phyloP scores from a whole-genome alignment of 1,140 invertebrate species.

The Proales similis region DNA sequence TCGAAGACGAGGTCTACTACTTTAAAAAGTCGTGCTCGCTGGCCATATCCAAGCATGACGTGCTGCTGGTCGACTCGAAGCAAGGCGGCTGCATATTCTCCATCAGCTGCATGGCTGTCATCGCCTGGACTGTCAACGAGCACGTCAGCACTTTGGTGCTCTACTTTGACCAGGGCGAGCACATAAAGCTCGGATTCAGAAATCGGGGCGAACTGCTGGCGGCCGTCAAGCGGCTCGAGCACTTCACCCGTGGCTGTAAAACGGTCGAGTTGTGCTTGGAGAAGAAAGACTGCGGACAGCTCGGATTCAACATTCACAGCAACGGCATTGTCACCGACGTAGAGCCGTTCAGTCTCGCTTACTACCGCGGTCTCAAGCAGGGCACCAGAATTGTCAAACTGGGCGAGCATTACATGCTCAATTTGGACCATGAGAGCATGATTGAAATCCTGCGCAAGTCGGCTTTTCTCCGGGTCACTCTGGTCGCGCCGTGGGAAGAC shows the following conservation, averaged over 20 bases:
- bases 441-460: constrained; percentile 85
- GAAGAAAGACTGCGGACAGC: constrained; percentile 71
- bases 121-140: constrained; percentile 69
- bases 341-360: constrained; percentile 75
- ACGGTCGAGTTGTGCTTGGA: constrained; percentile 65
- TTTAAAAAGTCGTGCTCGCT: constrained; percentile 70
- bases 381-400: constrained; percentile 80
- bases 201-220: constrained; percentile 66
- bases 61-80: constrained; percentile 74
- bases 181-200: constrained; percentile 27
- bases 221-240: constrained; percentile 64
- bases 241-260: constrained; percentile 67
- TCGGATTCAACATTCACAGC: constrained; percentile 89
- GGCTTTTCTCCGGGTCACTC: constrained; percentile 70
- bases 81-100: constrained; percentile 77
- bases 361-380: constrained; percentile 76
- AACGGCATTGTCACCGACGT: constrained; percentile 91
- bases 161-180: constrained; percentile 20
- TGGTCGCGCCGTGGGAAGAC: constrained; percentile 68
- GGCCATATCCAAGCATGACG: constrained; percentile 74
- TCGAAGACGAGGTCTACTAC: constrained; percentile 59
- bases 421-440: constrained; percentile 83
- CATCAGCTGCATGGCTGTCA: constrained; percentile 69
- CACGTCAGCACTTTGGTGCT: constrained; percentile 55
- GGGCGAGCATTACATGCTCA: constrained; percentile 78